Conservation (phyloP, 2,113 vertebrate species). For the Muntiacus reevesi region DNA sequence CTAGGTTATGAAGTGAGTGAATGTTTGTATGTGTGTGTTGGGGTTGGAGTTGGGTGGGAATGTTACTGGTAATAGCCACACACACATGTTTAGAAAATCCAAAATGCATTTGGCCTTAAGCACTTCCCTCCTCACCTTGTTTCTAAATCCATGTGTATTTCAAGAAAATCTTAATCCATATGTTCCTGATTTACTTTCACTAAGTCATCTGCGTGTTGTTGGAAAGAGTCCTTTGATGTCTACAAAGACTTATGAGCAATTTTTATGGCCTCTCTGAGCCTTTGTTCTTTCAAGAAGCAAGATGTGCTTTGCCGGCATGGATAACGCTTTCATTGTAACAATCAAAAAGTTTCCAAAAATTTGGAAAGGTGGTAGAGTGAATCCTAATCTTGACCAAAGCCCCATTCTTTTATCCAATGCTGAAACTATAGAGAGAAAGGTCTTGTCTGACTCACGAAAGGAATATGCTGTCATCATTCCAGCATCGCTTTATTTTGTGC, state of each 20-base stretch:
- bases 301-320: neutral
- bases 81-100: conserved; percentile 43
- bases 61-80: conserved; percentile 36
- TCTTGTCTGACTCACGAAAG: neutral
- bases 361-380: conserved; percentile 11
- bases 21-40: neutral
- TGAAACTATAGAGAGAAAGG: neutral
- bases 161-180: conserved; percentile 51
- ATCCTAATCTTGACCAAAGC: neutral
- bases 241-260: conserved; percentile 46
- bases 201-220: conserved; percentile 57
- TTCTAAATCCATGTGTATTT: conserved; percentile 39
- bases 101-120: conserved; percentile 24
- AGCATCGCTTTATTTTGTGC: neutral
- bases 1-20: neutral
- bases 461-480: neutral
- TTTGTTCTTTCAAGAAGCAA: conserved; percentile 60
- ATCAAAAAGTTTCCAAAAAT: neutral
- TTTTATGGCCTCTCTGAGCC: conserved; percentile 38
- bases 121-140: conserved; percentile 6
- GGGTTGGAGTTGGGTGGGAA: neutral
- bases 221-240: conserved; percentile 55
- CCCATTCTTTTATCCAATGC: neutral
- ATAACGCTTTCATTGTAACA: neutral
- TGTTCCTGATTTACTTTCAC: conserved; percentile 65